Evolutionary conservation across 2,113 vertebrate species (phyloP).

Genomic region (Sus scrofa): DNA sequence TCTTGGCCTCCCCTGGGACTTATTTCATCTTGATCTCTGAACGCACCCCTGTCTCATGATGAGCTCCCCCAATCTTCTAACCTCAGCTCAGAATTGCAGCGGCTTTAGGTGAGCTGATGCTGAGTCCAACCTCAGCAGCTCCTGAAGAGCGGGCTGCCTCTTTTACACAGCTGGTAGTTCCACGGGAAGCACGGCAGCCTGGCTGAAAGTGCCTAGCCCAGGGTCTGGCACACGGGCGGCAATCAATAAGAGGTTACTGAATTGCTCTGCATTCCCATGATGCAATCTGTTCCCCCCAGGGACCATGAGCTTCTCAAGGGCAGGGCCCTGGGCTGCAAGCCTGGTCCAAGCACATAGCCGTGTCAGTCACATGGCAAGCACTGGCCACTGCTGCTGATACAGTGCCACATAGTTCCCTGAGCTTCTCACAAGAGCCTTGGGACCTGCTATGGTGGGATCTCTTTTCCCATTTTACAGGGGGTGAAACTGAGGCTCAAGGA

Average conservation of each 20-base stretch:
- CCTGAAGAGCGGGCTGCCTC: background rate
- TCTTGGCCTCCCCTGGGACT: background rate
- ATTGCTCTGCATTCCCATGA: slow-evolving; percentile 49
- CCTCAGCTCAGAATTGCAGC: background rate
- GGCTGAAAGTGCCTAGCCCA: slow-evolving; percentile 59
- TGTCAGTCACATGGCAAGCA: background rate
- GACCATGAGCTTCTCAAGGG: slow-evolving; percentile 5
- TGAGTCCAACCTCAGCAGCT: background rate
- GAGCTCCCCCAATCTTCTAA: background rate
- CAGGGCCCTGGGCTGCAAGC: background rate
- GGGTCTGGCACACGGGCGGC: slow-evolving; percentile 43
- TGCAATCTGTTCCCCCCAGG: slow-evolving; percentile 37
- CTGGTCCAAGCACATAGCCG: background rate
- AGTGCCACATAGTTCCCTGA: background rate
- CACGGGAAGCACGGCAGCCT: slow-evolving; percentile 14
- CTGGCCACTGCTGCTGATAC: background rate
- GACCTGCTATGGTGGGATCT: background rate
- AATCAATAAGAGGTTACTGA: slow-evolving; percentile 64
- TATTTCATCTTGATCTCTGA: background rate
- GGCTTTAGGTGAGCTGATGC: slow-evolving; percentile 11
- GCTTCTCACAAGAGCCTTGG: background rate
- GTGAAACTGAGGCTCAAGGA: background rate
- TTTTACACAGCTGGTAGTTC: background rate
- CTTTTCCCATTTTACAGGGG: background rate
- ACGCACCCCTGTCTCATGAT: background rate